Evolutionary conservation across 2,888 invertebrate species (phyloP).

Genomic region (Orthonychiurus folsomi): DNA sequence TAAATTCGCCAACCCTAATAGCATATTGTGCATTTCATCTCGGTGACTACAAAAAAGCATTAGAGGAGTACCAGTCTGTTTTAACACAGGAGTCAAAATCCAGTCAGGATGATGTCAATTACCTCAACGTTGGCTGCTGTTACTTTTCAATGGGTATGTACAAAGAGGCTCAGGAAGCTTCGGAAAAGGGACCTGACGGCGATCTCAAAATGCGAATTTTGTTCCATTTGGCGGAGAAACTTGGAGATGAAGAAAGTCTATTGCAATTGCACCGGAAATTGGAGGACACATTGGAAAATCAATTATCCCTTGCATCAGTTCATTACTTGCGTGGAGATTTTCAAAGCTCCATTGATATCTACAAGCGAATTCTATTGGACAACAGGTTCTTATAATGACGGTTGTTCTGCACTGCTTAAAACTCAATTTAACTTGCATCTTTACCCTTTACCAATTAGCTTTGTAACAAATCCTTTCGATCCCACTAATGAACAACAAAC

Average conservation of each 20-base stretch:
- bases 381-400: constrained; percentile 58
- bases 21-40: constrained; percentile 93
- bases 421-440: background rate
- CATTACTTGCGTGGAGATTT: constrained; percentile 94
- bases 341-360: constrained; percentile 97
- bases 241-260: constrained; percentile 70
- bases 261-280: constrained; percentile 75
- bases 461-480: background rate
- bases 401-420: too few relatives aligned
- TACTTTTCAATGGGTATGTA: constrained; percentile 89
- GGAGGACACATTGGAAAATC: constrained; percentile 84
- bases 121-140: constrained; percentile 80
- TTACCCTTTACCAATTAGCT: background rate
- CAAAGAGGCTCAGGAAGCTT: constrained; percentile 55
- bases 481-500: too few relatives aligned
- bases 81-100: constrained; percentile 26
- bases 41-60: constrained; percentile 78
- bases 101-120: constrained; percentile 43
- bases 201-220: constrained; percentile 66
- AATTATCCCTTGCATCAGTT: constrained; percentile 87
- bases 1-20: constrained; percentile 51
- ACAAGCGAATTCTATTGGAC: constrained; percentile 82
- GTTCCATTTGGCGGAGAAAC: constrained; percentile 89
- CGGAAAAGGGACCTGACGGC: constrained; percentile 56
- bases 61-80: constrained; percentile 60